phyloP scores from a whole-genome alignment of 2,113 vertebrate genomes.

The Apistogramma diplotaenia region DNA sequence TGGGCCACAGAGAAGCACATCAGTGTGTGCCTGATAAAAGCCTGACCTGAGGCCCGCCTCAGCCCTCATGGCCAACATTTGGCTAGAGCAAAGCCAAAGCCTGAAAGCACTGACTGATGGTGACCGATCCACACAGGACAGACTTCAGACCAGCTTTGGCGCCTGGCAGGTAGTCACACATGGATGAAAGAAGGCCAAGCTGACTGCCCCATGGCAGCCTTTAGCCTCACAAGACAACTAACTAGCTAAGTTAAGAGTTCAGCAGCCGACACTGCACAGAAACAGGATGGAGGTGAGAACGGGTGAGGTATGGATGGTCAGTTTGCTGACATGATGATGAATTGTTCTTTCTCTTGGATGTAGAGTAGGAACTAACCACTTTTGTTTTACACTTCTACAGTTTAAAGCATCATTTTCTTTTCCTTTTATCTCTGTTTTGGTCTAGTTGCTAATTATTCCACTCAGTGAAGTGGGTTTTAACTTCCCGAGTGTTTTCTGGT shows the following conservation, averaged over 20 bases:
- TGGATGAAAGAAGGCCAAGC: not conserved
- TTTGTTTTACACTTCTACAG: no score
- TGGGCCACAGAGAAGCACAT: not conserved
- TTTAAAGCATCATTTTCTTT: no score
- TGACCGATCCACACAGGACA: not conserved
- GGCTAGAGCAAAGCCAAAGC: not conserved
- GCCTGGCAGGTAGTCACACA: conserved; percentile 1
- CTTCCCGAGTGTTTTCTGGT: not conserved
- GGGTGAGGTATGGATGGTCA: not conserved
- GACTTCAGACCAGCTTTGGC: not conserved
- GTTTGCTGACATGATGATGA: not conserved
- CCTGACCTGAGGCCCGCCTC: not conserved
- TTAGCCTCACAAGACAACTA: not conserved
- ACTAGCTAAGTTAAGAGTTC: not conserved
- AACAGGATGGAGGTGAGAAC: not conserved
- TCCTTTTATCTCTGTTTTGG: not conserved
- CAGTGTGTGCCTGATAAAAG: not conserved
- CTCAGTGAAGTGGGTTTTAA: not conserved
- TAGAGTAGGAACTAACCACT: not conserved
- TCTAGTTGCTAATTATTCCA: not conserved
- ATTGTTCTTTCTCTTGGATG: not conserved
- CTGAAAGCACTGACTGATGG: not conserved
- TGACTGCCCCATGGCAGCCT: not conserved
- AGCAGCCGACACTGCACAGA: not conserved
- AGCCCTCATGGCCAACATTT: not conserved